Evolutionary conservation across 2,797 vertebrate genomes (phyloP), one percentile per base, ranked within the genome.

Genomic region (Neomorphus geoffroyi): DNA sequence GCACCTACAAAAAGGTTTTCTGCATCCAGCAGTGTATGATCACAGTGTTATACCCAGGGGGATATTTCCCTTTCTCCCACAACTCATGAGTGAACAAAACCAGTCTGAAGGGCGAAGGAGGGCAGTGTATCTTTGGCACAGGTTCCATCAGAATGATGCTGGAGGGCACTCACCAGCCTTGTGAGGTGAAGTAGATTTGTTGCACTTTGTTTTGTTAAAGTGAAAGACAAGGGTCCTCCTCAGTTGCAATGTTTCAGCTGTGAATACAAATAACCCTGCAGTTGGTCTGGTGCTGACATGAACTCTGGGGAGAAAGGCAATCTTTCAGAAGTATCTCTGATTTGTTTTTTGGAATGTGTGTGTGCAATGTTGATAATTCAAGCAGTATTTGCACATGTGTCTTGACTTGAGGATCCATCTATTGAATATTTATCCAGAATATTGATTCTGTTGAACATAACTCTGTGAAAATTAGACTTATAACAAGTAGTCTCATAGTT

Each of bases 271-370:
- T n/a, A 75, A 26, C 41, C 65, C 32, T 33, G 54, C 26, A 33
- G 23, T 43, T 65, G 37, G 33, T 41, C 43, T 92, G n/a, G 66
- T 67, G 22, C 30, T 48, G 28, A 23, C 3, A 2, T 41, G 33
- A 71, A 9, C 7, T 85, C 54, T 60, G 41, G 32, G 16, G 27
- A 50, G 69, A 90, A 69, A 80, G 35, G 5, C 13, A 48, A 13
- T 23, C 32, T 53, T 65, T 23, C 7, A 37, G 66, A 74, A 74
- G 10, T 27, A 27, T 48, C 56, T 80, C 57, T 75, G 45, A 35
- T 65, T 82, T 88, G 16, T 87, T 96, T 93, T 93, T 91, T 67
- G 6, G 43, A 10, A 48, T 65, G 6, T 33, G 53, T 93, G 73
- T 87, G 32, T 84, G 54, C 7, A 46, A 50, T 43, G 6, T 41